Base-by-base conservation (phyloP, 1,140 invertebrate genomes). In the Odontomachus brunneus region DNA sequence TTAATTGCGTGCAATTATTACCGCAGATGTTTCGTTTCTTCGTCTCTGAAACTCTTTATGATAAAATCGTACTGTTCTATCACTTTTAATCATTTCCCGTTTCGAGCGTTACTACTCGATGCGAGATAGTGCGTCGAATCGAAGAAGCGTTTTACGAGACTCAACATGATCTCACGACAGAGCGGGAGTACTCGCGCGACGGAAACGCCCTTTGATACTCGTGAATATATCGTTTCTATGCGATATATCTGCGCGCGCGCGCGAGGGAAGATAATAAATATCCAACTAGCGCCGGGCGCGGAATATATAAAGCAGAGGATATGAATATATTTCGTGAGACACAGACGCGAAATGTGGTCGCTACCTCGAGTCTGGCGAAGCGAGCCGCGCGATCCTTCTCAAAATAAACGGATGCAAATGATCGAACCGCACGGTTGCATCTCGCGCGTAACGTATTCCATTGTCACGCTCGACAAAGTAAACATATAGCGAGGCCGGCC, bases 401-500 rank as follows among this genome's bases (percentile, higher is more conserved):
- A 80, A 80, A 80, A 80, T 80, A 80, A 80, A 80, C 75, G 65
- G 75, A 80, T 80, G 75, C 65, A 80, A 80, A 80, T 80, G 65
- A 80, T 80, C 65, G 75, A 80, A 57, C 51, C 75, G 65, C 51
- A 66, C 74, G 49, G 48, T 80, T 71, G 75, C 74, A 66, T 80
- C 38, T 44, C 48, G 24, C 33, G 26, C 44, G 48, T 57, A 80
- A 71, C 75, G 22, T 80, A 80, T 80, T 71, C 75, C 65, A 80
- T 80, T 80, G 75, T 69, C 51, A 80, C 65, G 53, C 51, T 80
- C 65, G 53, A 71, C 75, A 80, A 80, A 71, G 57, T 80, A 80
- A 80, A 80, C 51, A 59, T 48, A 78, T 71, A 71, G 63, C 75
- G 17, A 17, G 22, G 22, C 22, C 55, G 22, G 65, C 57, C 11